Percentiles rank a stretch among this genome's conserved stretches.
Evolutionary conservation across 92 coral and sea anemone species (phyloP).

Genomic region (Micromussa lordhowensis): DNA sequence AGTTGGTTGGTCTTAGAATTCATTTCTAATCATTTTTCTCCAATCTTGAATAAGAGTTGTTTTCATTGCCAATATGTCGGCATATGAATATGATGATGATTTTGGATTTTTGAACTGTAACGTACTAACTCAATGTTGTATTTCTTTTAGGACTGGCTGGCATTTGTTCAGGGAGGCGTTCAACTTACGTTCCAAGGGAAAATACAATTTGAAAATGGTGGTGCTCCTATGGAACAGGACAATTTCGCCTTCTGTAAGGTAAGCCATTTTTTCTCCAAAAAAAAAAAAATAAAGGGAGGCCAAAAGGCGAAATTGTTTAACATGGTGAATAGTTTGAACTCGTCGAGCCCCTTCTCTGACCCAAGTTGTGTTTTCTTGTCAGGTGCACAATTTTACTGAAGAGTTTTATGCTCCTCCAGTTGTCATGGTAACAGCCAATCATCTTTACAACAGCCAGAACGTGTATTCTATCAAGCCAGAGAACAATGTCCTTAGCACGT

Average conservation of each 20-base stretch:
- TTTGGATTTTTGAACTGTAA: background rate
- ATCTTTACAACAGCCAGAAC: slow-evolving; percentile 55
- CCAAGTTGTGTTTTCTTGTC: background rate
- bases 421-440: slow-evolving; percentile 69
- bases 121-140: background rate
- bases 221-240: slow-evolving; percentile 58
- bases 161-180: slow-evolving; percentile 21
- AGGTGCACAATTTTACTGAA: slow-evolving; percentile 68
- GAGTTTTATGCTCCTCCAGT: slow-evolving; percentile 72
- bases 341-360: background rate
- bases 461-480: too few species aligned
- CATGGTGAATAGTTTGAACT: background rate
- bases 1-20: too few species aligned
- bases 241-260: slow-evolving; percentile 70
- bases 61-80: too few species aligned
- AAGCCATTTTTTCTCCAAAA: background rate
- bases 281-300: background rate
- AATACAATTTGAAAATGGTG: slow-evolving; percentile 45
- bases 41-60: too few species aligned
- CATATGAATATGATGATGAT: too few species aligned
- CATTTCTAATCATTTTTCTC: too few species aligned
- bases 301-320: background rate
- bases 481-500: slow-evolving; percentile 54
- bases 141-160: slow-evolving; percentile 58
- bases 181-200: slow-evolving; percentile 46